Evolutionary conservation across 2,888 invertebrate species (phyloP), one percentile per base, ranked within the genome.

Genomic region (Psococerastis gibbosa): DNA sequence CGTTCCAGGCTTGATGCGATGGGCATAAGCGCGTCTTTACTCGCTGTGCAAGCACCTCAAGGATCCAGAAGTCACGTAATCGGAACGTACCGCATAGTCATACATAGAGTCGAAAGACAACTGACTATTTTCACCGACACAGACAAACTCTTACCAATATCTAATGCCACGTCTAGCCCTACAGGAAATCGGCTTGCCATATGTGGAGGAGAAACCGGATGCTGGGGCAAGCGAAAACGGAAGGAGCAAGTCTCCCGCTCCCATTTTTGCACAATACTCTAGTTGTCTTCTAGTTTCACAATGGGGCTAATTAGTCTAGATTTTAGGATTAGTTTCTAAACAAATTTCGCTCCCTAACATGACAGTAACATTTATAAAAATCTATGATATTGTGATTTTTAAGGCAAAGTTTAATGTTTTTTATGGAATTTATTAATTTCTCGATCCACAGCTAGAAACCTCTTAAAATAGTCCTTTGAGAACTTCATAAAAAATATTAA

Each of bases 61-160:
- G 74, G 76, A 22, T 72, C 74, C 2, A 62, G 73, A 42, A 74
- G 71, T 51, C 69, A 73, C 49, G 66, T 79, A 31, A 73, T 75
- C 38, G 79, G 79, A 8, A 73, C 75, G 38, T 81, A 78, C 58
- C 64, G 80, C 34, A 78, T 81, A 46, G 64, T 78, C 27, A 64
- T 78, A 47, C 73, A 76, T 56, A 61, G 68, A 11, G 54, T 68
- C 42, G 64, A 66, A 43, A 43, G 47, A 31, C 45, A 43, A 20
- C 22, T 38, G 5, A 13, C 17, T 4, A 13, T 20, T 16, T 38
- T 38, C 20, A 11, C 22, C 6, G 38, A 38, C 9, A 11, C 8
- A 6, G 38, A 38, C 18, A n/a, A 20, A 18, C 22, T 38, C 18
- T 38, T 20, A 20, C 38, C 38, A 6, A 13, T 20, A 20, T 3